Evolutionary conservation across 1,140 invertebrate species (phyloP).

Genomic region (Gonioctena quinquepunctata): DNA sequence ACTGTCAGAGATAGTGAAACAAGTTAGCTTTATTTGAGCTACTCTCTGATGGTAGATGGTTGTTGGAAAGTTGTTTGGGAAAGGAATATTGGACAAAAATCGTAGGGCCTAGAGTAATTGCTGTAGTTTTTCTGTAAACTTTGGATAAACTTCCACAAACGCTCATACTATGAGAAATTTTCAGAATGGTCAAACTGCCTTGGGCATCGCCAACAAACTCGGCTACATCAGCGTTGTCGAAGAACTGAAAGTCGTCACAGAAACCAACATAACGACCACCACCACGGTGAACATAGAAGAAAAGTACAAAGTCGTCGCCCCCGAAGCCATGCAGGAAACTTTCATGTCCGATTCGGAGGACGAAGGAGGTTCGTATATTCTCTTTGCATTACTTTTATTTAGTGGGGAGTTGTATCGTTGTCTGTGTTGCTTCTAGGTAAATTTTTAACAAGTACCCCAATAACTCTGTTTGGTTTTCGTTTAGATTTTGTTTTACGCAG

Average conservation of each 20-base stretch:
- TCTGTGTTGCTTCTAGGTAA: constrained; percentile 3
- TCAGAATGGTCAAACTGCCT: constrained; percentile 94
- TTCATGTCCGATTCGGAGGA: constrained; percentile 99
- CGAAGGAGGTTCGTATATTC: constrained; percentile 81
- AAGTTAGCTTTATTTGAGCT: too few species aligned
- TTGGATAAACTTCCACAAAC: too few species aligned
- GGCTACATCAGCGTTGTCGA: constrained; percentile 98
- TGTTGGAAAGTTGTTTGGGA: too few species aligned
- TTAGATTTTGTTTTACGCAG: too few species aligned
- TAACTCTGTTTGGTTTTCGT: not conserved
- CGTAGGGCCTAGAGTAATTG: too few species aligned
- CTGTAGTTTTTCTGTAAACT: too few species aligned
- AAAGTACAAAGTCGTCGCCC: constrained; percentile 94
- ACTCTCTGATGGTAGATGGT: too few species aligned
- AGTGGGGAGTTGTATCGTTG: not conserved
- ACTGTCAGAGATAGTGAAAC: too few species aligned
- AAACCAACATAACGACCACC: constrained; percentile 80
- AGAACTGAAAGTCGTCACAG: constrained; percentile 95
- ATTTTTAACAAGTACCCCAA: not conserved
- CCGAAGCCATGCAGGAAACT: constrained; percentile 98
- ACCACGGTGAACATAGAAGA: constrained; percentile 78
- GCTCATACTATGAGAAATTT: too few species aligned
- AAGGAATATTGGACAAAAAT: too few species aligned
- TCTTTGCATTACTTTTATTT: not conserved
- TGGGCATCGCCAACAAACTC: constrained; percentile 93